These are phyloP conservation scores for Mirza zaza DNA, from an alignment of 2,113 vertebrate species.

Conservation along the genomic window DNA sequence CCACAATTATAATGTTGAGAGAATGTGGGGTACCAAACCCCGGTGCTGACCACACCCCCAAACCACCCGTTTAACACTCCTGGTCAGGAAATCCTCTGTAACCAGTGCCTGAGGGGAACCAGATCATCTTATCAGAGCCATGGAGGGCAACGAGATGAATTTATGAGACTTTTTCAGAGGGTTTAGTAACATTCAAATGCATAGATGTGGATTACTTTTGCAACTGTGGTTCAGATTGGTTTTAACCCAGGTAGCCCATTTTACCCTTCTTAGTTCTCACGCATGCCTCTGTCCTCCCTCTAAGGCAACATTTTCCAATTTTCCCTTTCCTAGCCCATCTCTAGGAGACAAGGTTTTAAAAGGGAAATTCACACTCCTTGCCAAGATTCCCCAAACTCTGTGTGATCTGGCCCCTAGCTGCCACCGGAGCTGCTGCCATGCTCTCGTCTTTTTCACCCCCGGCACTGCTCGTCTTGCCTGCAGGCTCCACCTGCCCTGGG, in stretches of 20 bases:
- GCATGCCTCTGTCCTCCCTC: background rate
- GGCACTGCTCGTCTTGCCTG: too few relatives aligned
- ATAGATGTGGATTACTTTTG: background rate
- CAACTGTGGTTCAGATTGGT: background rate
- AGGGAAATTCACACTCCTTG: background rate
- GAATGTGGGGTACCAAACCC: background rate
- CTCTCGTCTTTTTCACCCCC: background rate
- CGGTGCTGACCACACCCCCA: background rate
- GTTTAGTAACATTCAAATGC: background rate
- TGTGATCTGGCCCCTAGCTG: background rate
- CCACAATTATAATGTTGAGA: background rate
- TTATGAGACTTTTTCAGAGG: background rate
- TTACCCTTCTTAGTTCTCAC: background rate
- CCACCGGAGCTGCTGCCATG: background rate
- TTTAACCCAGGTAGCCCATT: background rate
- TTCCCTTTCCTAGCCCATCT: background rate
- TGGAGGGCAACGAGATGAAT: background rate
- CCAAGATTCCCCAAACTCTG: background rate
- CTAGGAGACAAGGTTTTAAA: background rate
- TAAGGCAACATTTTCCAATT: background rate
- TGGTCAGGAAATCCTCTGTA: background rate
- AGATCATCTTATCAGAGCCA: background rate
- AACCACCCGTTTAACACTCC: background rate
- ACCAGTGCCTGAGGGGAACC: background rate
- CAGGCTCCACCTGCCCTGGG: background rate